Conservation (phyloP, 2,797 vertebrate species). For the Arnoldichthys spilopterus region DNA sequence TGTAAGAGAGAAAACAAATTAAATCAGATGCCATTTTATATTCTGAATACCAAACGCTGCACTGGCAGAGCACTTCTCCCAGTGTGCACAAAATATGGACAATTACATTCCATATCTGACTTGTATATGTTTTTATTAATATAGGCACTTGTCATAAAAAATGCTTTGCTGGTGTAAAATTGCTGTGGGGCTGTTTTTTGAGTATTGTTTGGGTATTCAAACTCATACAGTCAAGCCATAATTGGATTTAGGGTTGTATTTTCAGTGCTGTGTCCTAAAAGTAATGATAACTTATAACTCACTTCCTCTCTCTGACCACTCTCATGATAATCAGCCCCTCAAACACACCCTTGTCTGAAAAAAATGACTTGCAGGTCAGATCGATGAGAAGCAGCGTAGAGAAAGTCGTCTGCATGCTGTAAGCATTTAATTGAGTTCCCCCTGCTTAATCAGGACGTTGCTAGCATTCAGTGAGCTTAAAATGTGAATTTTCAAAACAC, state of each 20-base stretch:
- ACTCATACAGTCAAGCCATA: neutral
- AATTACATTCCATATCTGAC: conserved; percentile 41
- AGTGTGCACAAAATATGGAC: conserved; percentile 11
- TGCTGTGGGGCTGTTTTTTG: neutral
- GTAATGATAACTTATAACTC: neutral
- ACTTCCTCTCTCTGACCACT: neutral
- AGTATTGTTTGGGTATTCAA: neutral
- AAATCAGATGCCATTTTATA: conserved; percentile 31
- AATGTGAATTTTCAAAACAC: conserved; percentile 52
- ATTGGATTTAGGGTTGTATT: neutral
- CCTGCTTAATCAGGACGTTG: conserved; percentile 50
- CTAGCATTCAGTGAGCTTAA: conserved; percentile 53
- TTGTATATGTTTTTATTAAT: conserved; percentile 37
- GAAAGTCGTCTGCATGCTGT: conserved; percentile 57
- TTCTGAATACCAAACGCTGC: neutral
- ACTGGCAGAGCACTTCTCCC: neutral
- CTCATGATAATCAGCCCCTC: neutral
- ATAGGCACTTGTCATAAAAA: neutral
- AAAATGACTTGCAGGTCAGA: conserved; percentile 42
- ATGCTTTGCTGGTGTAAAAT: neutral
- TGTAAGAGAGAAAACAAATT: conserved; percentile 29
- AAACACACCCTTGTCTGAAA: conserved; percentile 8
- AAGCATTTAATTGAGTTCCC: conserved; percentile 50
- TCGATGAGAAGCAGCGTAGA: conserved; percentile 46
- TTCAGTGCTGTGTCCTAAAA: neutral